Evolutionary conservation across 2,797 vertebrate species (phyloP).

Genomic region (Cossypha heuglini): DNA sequence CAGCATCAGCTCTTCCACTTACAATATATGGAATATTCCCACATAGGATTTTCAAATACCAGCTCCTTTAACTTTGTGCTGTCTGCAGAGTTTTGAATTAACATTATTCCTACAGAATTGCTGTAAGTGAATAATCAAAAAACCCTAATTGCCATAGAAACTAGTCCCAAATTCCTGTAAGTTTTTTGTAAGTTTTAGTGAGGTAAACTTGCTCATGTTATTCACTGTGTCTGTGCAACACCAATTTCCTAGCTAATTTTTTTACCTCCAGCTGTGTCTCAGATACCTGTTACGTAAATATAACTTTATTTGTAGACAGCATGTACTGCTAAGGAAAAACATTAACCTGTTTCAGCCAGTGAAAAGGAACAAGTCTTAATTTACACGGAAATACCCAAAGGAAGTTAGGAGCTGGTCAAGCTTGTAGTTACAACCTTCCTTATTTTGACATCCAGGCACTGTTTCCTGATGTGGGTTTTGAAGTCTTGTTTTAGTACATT

Average conservation of each 20-base stretch:
- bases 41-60: not conserved
- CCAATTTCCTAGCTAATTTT: not conserved
- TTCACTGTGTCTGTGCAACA: not conserved
- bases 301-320: not conserved
- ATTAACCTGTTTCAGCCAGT: not conserved
- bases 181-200: not conserved
- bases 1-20: not conserved
- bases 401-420: slow-evolving; percentile 1
- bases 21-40: not conserved
- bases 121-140: not conserved
- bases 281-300: not conserved
- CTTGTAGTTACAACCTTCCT: not conserved
- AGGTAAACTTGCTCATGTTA: not conserved
- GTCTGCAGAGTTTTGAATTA: not conserved
- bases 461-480: not conserved
- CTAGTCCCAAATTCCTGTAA: not conserved
- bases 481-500: not conserved
- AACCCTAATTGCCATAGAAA: not conserved
- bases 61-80: not conserved
- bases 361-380: slow-evolving; percentile 1
- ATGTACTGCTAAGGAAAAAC: not conserved
- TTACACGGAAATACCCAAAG: not conserved
- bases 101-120: not conserved
- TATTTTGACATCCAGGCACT: not conserved
- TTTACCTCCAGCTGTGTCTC: not conserved